phyloP scores from a whole-genome alignment of 2,113 vertebrate species.

The Brevimyrus niger region DNA sequence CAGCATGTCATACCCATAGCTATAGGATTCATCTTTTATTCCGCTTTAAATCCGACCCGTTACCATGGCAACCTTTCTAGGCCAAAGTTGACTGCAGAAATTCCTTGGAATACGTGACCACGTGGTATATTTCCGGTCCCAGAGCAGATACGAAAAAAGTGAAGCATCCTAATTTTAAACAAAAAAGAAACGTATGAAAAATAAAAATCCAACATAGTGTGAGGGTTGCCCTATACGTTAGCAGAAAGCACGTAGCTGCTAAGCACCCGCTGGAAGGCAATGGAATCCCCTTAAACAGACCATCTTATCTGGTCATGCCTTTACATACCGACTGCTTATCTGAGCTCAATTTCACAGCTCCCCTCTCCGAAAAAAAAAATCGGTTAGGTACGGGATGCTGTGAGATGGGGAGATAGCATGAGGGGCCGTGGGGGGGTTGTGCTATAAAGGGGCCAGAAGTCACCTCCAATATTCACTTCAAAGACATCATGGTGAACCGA shows the following conservation, averaged over 20 bases:
- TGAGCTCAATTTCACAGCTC: neutral
- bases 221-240: neutral
- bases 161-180: neutral
- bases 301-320: neutral
- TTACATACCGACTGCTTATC: neutral
- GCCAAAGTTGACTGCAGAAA: constrained; percentile 33
- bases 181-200: neutral
- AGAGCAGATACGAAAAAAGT: neutral
- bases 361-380: neutral
- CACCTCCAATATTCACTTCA: neutral
- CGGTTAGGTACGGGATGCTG: neutral
- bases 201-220: neutral
- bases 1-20: constrained; percentile 29
- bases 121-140: neutral
- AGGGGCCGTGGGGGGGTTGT: neutral
- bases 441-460: neutral
- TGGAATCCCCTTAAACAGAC: neutral
- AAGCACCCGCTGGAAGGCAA: neutral
- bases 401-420: neutral
- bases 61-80: constrained; percentile 64
- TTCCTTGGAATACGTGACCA: neutral
- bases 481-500: neutral
- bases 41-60: constrained; percentile 60
- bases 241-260: neutral
- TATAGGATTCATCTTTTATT: constrained; percentile 57